Evolutionary conservation across 2,888 invertebrate genomes (phyloP).

Genomic region (Hypselothyrea guttata): DNA sequence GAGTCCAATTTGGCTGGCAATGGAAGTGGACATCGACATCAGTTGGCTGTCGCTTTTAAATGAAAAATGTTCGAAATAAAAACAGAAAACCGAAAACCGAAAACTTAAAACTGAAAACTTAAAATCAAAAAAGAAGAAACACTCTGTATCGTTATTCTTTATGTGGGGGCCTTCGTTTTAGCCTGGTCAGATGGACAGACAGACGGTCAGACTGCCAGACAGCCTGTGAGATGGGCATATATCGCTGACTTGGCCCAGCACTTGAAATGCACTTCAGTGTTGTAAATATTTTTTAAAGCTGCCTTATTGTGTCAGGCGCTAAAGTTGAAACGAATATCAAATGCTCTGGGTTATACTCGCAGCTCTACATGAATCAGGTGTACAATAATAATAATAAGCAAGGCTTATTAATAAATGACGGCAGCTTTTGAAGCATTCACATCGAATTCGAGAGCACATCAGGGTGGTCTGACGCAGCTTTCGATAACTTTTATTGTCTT

Average conservation of each 20-base stretch:
- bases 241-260: slow-evolving; percentile 73
- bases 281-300: slow-evolving; percentile 78
- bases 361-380: slow-evolving; percentile 12
- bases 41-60: slow-evolving; percentile 73
- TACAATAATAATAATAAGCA: slow-evolving; percentile 53
- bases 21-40: slow-evolving; percentile 78
- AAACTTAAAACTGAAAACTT: too few species aligned
- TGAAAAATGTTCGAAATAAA: slow-evolving; percentile 69
- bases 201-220: slow-evolving; percentile 17
- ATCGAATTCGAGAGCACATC: slow-evolving; percentile 39
- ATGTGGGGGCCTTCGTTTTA: slow-evolving; percentile 62
- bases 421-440: slow-evolving; percentile 43
- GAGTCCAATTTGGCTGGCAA: slow-evolving; percentile 48
- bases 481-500: not conserved
- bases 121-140: slow-evolving; percentile 53
- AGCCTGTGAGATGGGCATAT: slow-evolving; percentile 45
- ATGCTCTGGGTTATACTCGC: slow-evolving; percentile 56
- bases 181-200: slow-evolving; percentile 24
- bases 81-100: slow-evolving; percentile 9
- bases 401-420: slow-evolving; percentile 67
- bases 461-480: slow-evolving; percentile 39
- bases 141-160: slow-evolving; percentile 71
- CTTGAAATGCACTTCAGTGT: slow-evolving; percentile 76
- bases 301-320: slow-evolving; percentile 54
- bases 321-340: slow-evolving; percentile 65